Percentiles rank a stretch among this genome's conserved stretches.
These are phyloP conservation scores for Patella depressa DNA, from an alignment of 2,888 invertebrate genomes.

Conservation along the genomic window DNA sequence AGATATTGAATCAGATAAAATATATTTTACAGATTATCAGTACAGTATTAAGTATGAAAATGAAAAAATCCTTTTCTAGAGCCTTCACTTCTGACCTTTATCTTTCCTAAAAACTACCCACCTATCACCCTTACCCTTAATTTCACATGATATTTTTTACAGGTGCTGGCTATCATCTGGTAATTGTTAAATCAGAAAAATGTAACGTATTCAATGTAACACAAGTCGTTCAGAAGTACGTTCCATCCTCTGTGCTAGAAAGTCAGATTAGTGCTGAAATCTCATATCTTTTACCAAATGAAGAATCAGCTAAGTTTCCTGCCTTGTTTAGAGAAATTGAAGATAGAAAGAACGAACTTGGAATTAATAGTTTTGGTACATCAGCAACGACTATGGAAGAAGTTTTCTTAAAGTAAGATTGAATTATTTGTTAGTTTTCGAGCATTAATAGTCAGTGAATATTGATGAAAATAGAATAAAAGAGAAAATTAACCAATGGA, in stretches of 20 bases:
- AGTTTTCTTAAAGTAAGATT: conserved; percentile 74
- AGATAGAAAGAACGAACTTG: conserved; percentile 72
- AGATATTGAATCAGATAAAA: too few relatives aligned
- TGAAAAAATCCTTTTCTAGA: too few relatives aligned
- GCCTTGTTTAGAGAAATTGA: conserved; percentile 59
- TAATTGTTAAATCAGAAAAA: conserved; percentile 75
- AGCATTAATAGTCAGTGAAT: too few relatives aligned
- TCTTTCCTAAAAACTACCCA: too few relatives aligned
- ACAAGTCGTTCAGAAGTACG: conserved; percentile 76
- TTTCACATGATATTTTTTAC: conserved; percentile 18
- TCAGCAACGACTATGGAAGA: conserved; percentile 90
- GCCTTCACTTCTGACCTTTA: too few relatives aligned
- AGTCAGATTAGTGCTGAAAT: conserved; percentile 70
- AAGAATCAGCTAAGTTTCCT: conserved; percentile 54
- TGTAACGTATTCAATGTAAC: conserved; percentile 75
- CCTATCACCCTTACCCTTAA: too few relatives aligned
- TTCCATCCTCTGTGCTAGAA: conserved; percentile 77
- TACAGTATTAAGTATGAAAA: too few relatives aligned
- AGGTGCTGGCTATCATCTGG: conserved; percentile 86
- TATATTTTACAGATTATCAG: too few relatives aligned
- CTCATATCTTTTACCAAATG: conserved; percentile 60
- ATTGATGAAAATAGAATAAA: too few relatives aligned
- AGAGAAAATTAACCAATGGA: too few relatives aligned
- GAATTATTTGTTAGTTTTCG: background rate
- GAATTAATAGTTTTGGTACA: conserved; percentile 85